A percentile compares a stretch with the other conserved stretches of the same genome.
These are phyloP conservation scores for Timema podura DNA, from an alignment of 2,888 invertebrate genomes.

Conservation along the genomic window DNA sequence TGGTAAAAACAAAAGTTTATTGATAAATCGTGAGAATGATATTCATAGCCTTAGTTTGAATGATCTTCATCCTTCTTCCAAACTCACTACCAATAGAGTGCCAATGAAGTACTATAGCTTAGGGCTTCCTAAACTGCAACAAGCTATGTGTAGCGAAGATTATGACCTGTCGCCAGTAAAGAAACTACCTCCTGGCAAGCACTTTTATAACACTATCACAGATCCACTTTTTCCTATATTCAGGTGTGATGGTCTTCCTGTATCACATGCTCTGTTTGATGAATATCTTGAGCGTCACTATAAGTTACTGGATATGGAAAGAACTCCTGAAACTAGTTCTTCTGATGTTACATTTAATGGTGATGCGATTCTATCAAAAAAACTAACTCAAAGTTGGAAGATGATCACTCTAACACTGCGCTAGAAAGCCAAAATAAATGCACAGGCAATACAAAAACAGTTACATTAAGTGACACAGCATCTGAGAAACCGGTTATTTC, in stretches of 20 bases:
- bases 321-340: neutral
- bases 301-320: conserved; percentile 33
- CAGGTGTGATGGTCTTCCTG: conserved; percentile 66
- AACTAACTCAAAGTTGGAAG: too few relatives aligned
- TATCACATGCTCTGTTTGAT: conserved; percentile 68
- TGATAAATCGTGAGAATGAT: conserved; percentile 17
- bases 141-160: conserved; percentile 35
- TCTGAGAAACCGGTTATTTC: too few relatives aligned
- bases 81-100: conserved; percentile 41
- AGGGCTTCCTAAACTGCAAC: conserved; percentile 45
- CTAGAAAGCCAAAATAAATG: too few relatives aligned
- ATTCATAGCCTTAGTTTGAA: conserved; percentile 25
- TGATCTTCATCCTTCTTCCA: conserved; percentile 20
- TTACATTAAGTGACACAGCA: too few relatives aligned
- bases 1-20: conserved; percentile 5
- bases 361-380: too few relatives aligned
- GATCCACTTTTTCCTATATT: conserved; percentile 77
- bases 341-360: neutral
- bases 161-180: conserved; percentile 29
- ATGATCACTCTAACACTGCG: too few relatives aligned
- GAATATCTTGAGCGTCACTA: conserved; percentile 65
- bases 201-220: conserved; percentile 64
- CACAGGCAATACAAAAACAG: too few relatives aligned
- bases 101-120: conserved; percentile 54
- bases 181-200: conserved; percentile 36